Percentiles rank a stretch among this genome's conserved stretches.
These are phyloP conservation scores for Cavia porcellus DNA, from an alignment of 2,113 vertebrate species.

Conservation along the genomic window DNA sequence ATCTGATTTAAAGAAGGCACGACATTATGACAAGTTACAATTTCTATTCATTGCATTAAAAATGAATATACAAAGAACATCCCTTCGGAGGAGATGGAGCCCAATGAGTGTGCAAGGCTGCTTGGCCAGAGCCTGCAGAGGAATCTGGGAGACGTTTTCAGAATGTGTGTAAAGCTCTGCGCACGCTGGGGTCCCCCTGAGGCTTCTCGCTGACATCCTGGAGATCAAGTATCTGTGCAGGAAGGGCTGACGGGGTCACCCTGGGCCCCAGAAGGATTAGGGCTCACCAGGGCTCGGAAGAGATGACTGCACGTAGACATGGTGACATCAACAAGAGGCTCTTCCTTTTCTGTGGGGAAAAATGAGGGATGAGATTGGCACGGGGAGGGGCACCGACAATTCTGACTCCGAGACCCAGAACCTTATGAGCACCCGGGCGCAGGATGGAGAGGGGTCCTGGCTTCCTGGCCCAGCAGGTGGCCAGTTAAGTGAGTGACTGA, in stretches of 20 bases:
- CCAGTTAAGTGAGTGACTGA: neutral
- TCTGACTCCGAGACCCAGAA: neutral
- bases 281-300: neutral
- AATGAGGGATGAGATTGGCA: neutral
- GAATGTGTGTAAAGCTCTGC: neutral
- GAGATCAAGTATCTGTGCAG: neutral
- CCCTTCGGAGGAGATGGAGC: no score
- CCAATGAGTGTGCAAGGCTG: fast-evolving
- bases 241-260: neutral
- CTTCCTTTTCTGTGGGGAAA: neutral
- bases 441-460: neutral
- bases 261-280: neutral
- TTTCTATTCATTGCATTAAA: neutral
- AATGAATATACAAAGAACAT: neutral
- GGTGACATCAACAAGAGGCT: neutral
- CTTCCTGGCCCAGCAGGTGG: neutral
- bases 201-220: fast-evolving
- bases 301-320: neutral
- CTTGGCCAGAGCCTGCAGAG: neutral
- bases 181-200: neutral
- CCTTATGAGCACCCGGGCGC: neutral
- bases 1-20: neutral
- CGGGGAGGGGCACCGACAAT: neutral
- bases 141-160: neutral
- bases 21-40: neutral